Evolutionary conservation across 2,797 vertebrate genomes (phyloP).

Genomic region (Poliocrania exsul): DNA sequence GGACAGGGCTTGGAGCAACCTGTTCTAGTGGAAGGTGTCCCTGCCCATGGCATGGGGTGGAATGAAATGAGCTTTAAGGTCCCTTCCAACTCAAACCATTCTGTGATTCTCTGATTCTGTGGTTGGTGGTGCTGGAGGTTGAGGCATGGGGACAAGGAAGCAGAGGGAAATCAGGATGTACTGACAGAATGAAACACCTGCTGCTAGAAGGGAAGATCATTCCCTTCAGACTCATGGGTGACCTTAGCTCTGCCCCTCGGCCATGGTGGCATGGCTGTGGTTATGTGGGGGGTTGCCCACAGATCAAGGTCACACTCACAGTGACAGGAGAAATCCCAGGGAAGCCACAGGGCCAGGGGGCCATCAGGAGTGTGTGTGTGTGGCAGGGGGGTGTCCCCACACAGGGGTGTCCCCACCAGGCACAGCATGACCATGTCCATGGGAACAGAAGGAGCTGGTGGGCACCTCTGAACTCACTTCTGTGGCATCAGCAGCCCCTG

Average conservation of each 20-base stretch:
- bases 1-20: fast-evolving
- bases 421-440: fast-evolving
- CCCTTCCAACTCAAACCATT: background rate
- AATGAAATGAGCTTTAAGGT: background rate
- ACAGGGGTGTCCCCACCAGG: background rate
- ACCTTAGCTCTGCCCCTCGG: background rate
- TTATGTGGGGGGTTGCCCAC: background rate
- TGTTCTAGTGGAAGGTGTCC: background rate
- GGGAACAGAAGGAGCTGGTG: background rate
- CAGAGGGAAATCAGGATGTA: background rate
- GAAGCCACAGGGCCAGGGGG: background rate
- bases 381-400: too few relatives aligned
- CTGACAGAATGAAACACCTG: fast-evolving
- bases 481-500: background rate
- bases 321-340: background rate
- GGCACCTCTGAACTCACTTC: background rate
- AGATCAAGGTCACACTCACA: background rate
- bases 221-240: background rate
- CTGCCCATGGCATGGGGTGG: background rate
- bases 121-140: background rate
- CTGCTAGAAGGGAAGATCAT: background rate
- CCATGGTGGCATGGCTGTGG: fast-evolving
- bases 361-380: fast-evolving
- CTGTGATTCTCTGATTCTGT: background rate
- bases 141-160: background rate